phyloP scores from a whole-genome alignment of 2,888 invertebrate genomes.

The Troides oblongomaculatus region DNA sequence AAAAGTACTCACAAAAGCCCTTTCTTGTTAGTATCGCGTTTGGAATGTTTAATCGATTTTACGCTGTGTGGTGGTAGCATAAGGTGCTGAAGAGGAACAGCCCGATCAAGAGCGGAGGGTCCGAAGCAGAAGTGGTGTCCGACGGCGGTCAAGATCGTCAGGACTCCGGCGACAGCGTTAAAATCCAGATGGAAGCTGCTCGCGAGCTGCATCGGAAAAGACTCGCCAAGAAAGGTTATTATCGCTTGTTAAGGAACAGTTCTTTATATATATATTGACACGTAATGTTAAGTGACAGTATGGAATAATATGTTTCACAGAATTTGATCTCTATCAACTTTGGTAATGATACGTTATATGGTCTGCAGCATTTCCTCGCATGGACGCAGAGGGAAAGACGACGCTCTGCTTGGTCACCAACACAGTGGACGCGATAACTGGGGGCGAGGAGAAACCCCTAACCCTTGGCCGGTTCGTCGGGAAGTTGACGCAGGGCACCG shows the following conservation, averaged over 20 bases:
- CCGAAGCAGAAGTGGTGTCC: constrained; percentile 58
- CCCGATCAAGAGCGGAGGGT: constrained; percentile 65
- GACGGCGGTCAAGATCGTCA: constrained; percentile 54
- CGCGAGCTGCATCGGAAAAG: constrained; percentile 65
- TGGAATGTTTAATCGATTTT: background rate
- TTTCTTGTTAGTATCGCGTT: background rate
- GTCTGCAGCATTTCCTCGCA: constrained; percentile 89
- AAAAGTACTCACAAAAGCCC: background rate
- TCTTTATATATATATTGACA: no score
- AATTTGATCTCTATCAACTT: no score
- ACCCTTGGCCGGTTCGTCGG: constrained; percentile 91
- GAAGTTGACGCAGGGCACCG: constrained; percentile 89
- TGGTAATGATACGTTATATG: constrained; percentile 1
- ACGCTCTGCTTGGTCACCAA: constrained; percentile 87
- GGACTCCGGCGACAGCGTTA: constrained; percentile 60
- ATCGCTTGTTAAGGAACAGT: no score
- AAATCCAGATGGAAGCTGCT: constrained; percentile 75
- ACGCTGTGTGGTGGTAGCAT: constrained; percentile 43
- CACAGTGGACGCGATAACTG: constrained; percentile 79
- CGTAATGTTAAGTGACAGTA: no score
- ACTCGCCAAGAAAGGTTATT: constrained; percentile 70
- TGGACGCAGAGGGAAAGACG: constrained; percentile 92
- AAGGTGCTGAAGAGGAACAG: constrained; percentile 68
- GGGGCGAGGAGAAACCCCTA: constrained; percentile 86
- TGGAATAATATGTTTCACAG: no score